Conservation (phyloP, 2,113 vertebrate genomes). For the Chaenocephalus aceratus region DNA sequence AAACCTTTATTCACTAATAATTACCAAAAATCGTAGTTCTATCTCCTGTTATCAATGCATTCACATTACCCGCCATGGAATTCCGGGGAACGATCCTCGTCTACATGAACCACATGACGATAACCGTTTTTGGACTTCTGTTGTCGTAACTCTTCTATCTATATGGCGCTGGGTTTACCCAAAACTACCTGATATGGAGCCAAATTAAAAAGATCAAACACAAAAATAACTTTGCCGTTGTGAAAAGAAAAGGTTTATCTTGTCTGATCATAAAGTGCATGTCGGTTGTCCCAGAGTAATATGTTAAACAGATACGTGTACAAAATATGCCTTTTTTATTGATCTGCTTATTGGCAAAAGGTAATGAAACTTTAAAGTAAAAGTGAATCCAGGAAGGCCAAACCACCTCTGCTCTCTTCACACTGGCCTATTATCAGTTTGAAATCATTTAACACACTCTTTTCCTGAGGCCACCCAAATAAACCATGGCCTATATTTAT, state of each 20-base stretch:
- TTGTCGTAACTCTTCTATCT: too few relatives aligned
- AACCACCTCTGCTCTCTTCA: neutral
- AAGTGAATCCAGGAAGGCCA: conserved; percentile 21
- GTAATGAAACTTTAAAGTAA: conserved; percentile 32
- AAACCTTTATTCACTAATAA: too few relatives aligned
- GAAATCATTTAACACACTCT: conserved; percentile 11
- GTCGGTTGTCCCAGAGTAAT: conserved; percentile 16
- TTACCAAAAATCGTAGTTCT: too few relatives aligned
- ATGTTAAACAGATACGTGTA: conserved; percentile 18
- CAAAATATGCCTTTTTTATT: conserved; percentile 27
- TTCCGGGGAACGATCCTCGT: too few relatives aligned
- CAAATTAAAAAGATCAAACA: neutral
- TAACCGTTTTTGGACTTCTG: too few relatives aligned
- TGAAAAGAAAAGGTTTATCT: conserved; percentile 18
- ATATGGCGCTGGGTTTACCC: neutral
- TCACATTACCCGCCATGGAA: too few relatives aligned
- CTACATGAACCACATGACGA: too few relatives aligned
- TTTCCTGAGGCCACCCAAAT: neutral
- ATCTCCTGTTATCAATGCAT: too few relatives aligned
- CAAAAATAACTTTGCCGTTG: neutral
- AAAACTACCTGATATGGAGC: neutral
- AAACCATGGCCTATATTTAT: conserved; percentile 11
- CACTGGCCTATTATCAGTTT: conserved; percentile 15
- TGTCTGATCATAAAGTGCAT: conserved; percentile 12
- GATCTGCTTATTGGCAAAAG: conserved; percentile 35